Base-by-base conservation (phyloP, 2,888 invertebrate genomes). In the Zaprionus bogoriensis region DNA sequence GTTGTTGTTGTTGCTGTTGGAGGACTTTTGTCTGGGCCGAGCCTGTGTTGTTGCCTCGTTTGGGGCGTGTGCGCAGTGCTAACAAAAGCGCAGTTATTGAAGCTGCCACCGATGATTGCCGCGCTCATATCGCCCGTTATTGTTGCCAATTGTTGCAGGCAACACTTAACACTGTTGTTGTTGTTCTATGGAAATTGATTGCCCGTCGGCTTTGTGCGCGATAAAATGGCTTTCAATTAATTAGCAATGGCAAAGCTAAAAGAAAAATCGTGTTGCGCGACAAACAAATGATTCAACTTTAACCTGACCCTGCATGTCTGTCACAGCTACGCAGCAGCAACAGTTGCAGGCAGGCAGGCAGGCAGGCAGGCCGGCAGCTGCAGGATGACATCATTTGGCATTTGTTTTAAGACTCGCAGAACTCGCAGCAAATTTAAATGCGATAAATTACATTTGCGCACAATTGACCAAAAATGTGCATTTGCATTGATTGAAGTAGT, bases 281-380 rank as follows among this genome's bases (percentile, higher is more conserved):
- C 41, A 50, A 76, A 79, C 79, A 88, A 88, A 88, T 89, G 87
- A 80, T 87, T 89, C 82, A 88, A 89, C 89, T 89, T 89, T 89
- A 87, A 89, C 89, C 89, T 88, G 89, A 79, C 88, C 87, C 79
- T 87, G 89, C 75, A 74, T 84, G 83, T 78, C 83, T 88, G 85
- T 87, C 89, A 88, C 72, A 69, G 59, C 57, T 69, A 52, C 52
- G 65, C 63, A 67, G 44, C 59, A 52, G 32, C 67, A 50, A 7
- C 14, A 3, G 14, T n/a, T n/a, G n/a, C 28, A 3, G 10, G 1
- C 3, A 4, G 10, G 10, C 4, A n/a, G 4, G 30, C 30, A n/a
- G 4, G 32, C 52, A 55, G 38, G 22, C 38, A 41, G 41, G n/a
- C n/a, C 28, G 27, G 52, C 63, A 72, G 73, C 67, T 69, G 72